These are phyloP conservation scores for Babyrousa celebensis DNA, from an alignment of 2,797 vertebrate species.

Conservation along the genomic window DNA sequence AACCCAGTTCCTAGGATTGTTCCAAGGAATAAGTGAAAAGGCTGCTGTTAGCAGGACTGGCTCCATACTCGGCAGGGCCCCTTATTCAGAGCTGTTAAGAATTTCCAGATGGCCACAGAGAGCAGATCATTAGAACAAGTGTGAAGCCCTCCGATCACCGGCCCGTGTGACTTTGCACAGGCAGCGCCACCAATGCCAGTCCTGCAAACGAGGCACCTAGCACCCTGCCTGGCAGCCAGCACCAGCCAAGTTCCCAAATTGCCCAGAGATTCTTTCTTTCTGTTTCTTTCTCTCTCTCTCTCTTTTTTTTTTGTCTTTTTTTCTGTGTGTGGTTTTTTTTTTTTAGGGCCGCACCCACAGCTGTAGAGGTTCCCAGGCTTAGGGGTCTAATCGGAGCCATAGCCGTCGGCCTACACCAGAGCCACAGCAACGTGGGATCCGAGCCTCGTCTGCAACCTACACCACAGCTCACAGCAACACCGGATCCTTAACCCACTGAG, in stretches of 20 bases:
- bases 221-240: neutral
- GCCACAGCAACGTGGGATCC: too few relatives aligned
- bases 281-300: too few relatives aligned
- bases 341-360: too few relatives aligned
- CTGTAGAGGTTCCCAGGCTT: too few relatives aligned
- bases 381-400: too few relatives aligned
- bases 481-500: too few relatives aligned
- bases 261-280: neutral
- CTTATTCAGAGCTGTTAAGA: constrained; percentile 9
- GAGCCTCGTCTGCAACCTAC: too few relatives aligned
- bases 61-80: neutral
- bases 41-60: neutral
- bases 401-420: too few relatives aligned
- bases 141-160: neutral
- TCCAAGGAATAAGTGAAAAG: neutral
- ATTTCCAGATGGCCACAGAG: neutral
- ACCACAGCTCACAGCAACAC: too few relatives aligned
- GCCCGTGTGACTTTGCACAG: neutral
- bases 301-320: too few relatives aligned
- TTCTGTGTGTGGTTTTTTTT: too few relatives aligned
- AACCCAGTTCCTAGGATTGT: neutral
- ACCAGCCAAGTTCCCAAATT: neutral
- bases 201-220: rapidly evolving
- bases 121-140: neutral
- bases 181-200: neutral